Evolutionary conservation across 2,113 vertebrate species (phyloP), one percentile per base, ranked within the genome.

Genomic region (Phaetusa simplex): DNA sequence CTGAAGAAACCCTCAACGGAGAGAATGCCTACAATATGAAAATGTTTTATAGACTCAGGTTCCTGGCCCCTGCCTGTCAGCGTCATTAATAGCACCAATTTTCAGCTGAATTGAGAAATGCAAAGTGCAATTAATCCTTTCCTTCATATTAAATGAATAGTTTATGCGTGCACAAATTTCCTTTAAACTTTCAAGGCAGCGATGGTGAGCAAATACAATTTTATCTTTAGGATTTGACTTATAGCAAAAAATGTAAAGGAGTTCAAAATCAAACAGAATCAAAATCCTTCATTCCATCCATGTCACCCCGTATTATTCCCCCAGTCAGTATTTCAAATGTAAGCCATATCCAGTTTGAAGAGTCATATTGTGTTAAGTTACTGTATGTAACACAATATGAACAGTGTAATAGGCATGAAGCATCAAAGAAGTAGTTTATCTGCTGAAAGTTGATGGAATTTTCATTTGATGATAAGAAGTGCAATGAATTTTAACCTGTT

Each of bases 401-500:
- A 66, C 20, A 47, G 11, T 42, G 80, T 49, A 88, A 94, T 56
- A 80, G 67, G n/a, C 61, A 96, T 47, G 72, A 88, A 92, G 22
- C 55, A 76, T 72, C 79, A 86, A 84, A 90, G 34, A 85, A 93
- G 86, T 14, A 55, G 34, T 69, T 6, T 59, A 81, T 81, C 40
- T 93, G 23, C 55, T 84, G 38, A 88, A 96, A 72, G 32, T 9
- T 86, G 40, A 52, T 86, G 45, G 17, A 82, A 36, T 73, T 82
- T 80, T 83, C 34, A 62, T 82, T 78, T 93, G 40, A 86, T 45
- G 65, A 92, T 88, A 90, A 80, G 32, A 85, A 86, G 16, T 78
- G n/a, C 58, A 72, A 73, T 73, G 14, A 89, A 85, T 96, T 95
- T 87, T 83, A 93, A 82, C 67, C 59, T 88, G 45, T 86, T 94